These are phyloP conservation scores for Drosophila chauvacae DNA, from an alignment of 1,140 invertebrate genomes.

Conservation along the genomic window DNA sequence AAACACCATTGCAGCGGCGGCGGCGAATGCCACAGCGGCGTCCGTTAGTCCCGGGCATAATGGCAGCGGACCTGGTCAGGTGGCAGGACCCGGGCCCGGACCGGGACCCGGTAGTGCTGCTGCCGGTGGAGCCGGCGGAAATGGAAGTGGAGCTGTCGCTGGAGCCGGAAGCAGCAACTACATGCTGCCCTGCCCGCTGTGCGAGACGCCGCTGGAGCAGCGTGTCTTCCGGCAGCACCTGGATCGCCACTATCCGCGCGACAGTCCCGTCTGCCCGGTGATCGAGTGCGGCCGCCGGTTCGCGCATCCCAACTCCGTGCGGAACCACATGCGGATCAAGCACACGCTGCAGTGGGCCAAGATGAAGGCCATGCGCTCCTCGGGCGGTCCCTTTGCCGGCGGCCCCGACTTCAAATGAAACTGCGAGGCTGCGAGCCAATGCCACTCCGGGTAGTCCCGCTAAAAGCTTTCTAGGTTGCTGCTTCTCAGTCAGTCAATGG, in stretches of 20 bases:
- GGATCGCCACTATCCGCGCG: slow-evolving; percentile 92
- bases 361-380: slow-evolving; percentile 92
- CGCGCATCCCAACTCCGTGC: slow-evolving; percentile 92
- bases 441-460: slow-evolving; percentile 42
- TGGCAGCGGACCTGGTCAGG: slow-evolving; percentile 48
- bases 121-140: slow-evolving; percentile 46
- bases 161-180: slow-evolving; percentile 72
- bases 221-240: slow-evolving; percentile 90
- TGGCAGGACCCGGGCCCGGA: slow-evolving; percentile 26
- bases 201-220: slow-evolving; percentile 87
- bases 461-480: slow-evolving; percentile 71
- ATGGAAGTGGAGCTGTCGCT: slow-evolving; percentile 41
- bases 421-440: slow-evolving; percentile 73
- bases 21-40: slow-evolving; percentile 78
- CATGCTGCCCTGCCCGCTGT: slow-evolving; percentile 89
- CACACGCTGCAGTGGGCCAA: slow-evolving; percentile 91
- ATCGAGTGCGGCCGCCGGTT: slow-evolving; percentile 89
- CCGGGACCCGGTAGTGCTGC: slow-evolving; percentile 51
- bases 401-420: slow-evolving; percentile 84
- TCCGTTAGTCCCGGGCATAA: slow-evolving; percentile 67
- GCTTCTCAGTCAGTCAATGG: slow-evolving; percentile 70
- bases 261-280: slow-evolving; percentile 92
- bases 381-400: slow-evolving; percentile 85
- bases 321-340: slow-evolving; percentile 93
- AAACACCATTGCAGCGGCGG: slow-evolving; percentile 70